A percentile compares a stretch with the other conserved stretches of the same genome.
Conservation (phyloP, 2,113 vertebrate genomes). For the Cyanoramphus novaezelandiae region DNA sequence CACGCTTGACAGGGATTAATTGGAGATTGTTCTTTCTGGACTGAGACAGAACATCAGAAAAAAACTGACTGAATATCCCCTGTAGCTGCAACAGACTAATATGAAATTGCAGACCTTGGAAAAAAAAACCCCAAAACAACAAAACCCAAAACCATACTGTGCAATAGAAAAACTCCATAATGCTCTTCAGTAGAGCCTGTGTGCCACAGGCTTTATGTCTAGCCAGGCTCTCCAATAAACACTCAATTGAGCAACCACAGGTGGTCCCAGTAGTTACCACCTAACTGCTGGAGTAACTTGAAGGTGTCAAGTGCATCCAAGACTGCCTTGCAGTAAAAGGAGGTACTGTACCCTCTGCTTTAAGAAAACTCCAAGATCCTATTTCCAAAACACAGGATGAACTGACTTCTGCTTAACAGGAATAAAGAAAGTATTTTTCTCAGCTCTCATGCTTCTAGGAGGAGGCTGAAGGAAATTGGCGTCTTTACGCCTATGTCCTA, state of each 20-base stretch:
- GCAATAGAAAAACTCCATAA: not conserved
- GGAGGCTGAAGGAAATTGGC: not conserved
- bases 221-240: not conserved
- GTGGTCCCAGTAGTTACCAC: accelerated
- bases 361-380: not conserved
- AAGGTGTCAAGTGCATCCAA: not conserved
- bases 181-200: not conserved
- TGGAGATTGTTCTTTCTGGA: not conserved
- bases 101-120: not conserved
- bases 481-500: not conserved
- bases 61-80: not conserved
- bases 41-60: not conserved
- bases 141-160: not conserved
- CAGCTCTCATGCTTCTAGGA: not conserved
- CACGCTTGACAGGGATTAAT: not conserved
- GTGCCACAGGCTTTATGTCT: not conserved
- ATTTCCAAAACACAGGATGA: not conserved
- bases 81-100: not conserved
- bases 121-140: not conserved
- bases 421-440: not conserved
- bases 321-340: not conserved
- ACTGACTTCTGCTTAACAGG: not conserved
- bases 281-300: not conserved
- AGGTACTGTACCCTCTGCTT: not conserved
- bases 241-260: not conserved